Percentiles rank a stretch among this genome's conserved stretches.
phyloP scores from a whole-genome alignment of 1,140 invertebrate genomes.

The Zaprionus ghesquierei region DNA sequence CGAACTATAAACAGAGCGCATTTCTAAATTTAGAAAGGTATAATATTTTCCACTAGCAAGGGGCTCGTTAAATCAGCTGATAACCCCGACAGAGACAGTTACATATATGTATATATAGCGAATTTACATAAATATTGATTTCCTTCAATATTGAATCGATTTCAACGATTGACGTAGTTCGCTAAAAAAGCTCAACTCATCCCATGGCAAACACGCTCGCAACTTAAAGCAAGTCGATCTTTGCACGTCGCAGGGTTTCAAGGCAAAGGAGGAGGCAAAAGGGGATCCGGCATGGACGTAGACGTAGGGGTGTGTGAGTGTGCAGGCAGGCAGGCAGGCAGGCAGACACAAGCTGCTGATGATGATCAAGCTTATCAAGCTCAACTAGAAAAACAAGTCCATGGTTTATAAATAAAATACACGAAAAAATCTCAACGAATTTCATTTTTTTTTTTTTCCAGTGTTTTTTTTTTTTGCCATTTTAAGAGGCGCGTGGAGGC shows the following conservation, averaged over 20 bases:
- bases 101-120: background rate
- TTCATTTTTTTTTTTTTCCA: background rate
- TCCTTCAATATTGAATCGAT: conserved; percentile 30
- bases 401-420: conserved; percentile 71
- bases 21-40: conserved; percentile 39
- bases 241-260: conserved; percentile 2
- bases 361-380: conserved; percentile 68
- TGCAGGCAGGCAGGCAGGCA: conserved; percentile 24
- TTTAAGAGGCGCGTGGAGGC: conserved; percentile 27
- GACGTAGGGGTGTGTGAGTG: conserved; percentile 10
- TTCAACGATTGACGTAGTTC: conserved; percentile 38
- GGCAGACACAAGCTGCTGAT: conserved; percentile 20
- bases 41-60: conserved; percentile 34
- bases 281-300: background rate
- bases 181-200: conserved; percentile 35
- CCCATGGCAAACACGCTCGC: conserved; percentile 5
- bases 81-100: conserved; percentile 5
- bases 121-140: conserved; percentile 12
- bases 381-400: conserved; percentile 78
- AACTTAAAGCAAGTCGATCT: conserved; percentile 14
- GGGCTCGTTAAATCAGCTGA: conserved; percentile 31
- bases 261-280: background rate
- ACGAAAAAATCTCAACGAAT: conserved; percentile 27
- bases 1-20: conserved; percentile 12
- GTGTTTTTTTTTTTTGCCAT: background rate